Percentiles rank a stretch among this genome's conserved stretches.
Evolutionary conservation across 2,888 invertebrate species (phyloP).

Genomic region (Noctua pronuba): DNA sequence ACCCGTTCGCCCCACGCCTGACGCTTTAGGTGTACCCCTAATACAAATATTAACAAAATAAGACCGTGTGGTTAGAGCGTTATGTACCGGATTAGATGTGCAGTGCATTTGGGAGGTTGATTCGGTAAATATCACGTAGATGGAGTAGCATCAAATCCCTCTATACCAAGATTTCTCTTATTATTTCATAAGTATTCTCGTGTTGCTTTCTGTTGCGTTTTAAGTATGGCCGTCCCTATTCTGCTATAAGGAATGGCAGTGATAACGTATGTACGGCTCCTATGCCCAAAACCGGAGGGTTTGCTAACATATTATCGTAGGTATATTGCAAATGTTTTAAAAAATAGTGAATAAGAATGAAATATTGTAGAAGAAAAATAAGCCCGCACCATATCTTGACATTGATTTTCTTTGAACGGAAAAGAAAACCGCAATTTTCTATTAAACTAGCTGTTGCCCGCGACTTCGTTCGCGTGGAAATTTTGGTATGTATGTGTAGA

Average conservation of each 20-base stretch:
- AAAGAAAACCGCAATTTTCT: not conserved
- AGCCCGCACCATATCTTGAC: not conserved
- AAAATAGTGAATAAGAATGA: no score
- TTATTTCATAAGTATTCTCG: slow-evolving; percentile 15
- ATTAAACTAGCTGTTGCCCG: no score
- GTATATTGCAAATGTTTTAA: not conserved
- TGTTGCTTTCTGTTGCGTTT: slow-evolving; percentile 13
- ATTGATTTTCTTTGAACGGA: not conserved
- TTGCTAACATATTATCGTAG: not conserved
- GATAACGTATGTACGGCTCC: not conserved
- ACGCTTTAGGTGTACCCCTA: slow-evolving; percentile 27
- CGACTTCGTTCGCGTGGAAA: no score
- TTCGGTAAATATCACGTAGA: slow-evolving; percentile 28
- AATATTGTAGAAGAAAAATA: not conserved
- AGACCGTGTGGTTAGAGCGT: slow-evolving; percentile 48
- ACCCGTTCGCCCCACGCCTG: slow-evolving; percentile 43
- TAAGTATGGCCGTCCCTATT: slow-evolving; percentile 5
- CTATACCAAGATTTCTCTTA: slow-evolving; percentile 17
- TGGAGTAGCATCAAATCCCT: slow-evolving; percentile 7
- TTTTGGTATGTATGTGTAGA: no score
- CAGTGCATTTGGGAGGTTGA: slow-evolving; percentile 20
- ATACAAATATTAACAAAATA: slow-evolving; percentile 62
- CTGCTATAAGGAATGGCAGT: not conserved
- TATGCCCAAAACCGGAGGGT: not conserved
- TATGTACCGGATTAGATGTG: slow-evolving; percentile 38